Evolutionary conservation across 2,797 vertebrate genomes (phyloP).

Genomic region (Chaetophractus vellerosus): DNA sequence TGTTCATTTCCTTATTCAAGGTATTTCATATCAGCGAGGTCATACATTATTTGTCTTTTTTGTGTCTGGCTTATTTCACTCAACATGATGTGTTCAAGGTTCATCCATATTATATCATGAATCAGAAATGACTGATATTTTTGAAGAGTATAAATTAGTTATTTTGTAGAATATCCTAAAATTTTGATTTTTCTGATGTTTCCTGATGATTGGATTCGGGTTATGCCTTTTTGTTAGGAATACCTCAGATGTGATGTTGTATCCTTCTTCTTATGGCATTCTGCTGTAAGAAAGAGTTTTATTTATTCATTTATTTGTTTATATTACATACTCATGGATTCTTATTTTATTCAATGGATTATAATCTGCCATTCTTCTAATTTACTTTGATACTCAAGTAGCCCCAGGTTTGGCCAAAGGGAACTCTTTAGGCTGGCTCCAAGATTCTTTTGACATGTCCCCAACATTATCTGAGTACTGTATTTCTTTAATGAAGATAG

Average conservation of each 20-base stretch:
- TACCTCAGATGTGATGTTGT: background rate
- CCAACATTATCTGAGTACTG: conserved; percentile 58
- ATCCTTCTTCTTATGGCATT: background rate
- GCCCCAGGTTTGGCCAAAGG: background rate
- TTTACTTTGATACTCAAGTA: conserved; percentile 44
- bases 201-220: background rate
- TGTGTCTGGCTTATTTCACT: too few species aligned
- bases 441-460: conserved; percentile 26
- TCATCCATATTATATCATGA: too few species aligned
- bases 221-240: conserved; percentile 45
- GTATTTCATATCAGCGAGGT: too few species aligned
- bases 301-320: conserved; percentile 44
- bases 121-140: conserved; percentile 33
- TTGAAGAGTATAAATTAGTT: conserved; percentile 32
- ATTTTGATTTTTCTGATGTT: conserved; percentile 28
- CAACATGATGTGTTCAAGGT: too few species aligned
- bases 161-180: conserved; percentile 50
- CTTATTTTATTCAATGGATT: conserved; percentile 52
- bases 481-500: conserved; percentile 30
- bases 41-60: too few species aligned
- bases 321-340: background rate
- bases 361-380: background rate
- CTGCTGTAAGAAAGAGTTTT: conserved; percentile 44
- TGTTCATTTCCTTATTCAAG: too few species aligned
- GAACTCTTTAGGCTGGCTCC: background rate